Evolutionary conservation across 2,888 invertebrate species (phyloP).

Genomic region (Cantharis rustica): DNA sequence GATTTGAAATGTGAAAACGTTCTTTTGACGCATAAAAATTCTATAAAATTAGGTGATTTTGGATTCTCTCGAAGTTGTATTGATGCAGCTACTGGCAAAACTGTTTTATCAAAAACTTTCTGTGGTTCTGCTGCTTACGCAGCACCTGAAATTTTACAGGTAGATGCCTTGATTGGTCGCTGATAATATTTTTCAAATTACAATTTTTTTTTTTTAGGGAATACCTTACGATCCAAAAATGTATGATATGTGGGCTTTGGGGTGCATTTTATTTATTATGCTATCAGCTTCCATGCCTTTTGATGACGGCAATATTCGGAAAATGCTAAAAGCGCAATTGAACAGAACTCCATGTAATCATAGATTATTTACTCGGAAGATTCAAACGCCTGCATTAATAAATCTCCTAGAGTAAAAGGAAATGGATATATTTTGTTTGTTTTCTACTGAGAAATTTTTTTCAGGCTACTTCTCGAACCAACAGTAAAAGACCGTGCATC

Average conservation of each 20-base stretch:
- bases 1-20: conserved; percentile 74
- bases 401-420: conserved; percentile 37
- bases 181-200: neutral
- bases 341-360: conserved; percentile 39
- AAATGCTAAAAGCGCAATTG: conserved; percentile 62
- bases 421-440: neutral
- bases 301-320: conserved; percentile 63
- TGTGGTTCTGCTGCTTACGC: conserved; percentile 72
- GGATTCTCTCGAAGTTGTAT: conserved; percentile 63
- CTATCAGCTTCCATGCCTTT: conserved; percentile 67
- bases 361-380: conserved; percentile 32
- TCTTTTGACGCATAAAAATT: conserved; percentile 55
- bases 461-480: conserved; percentile 59
- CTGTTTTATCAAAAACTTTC: conserved; percentile 62
- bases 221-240: conserved; percentile 61
- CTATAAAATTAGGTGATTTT: conserved; percentile 65
- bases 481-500: conserved; percentile 57
- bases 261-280: conserved; percentile 68
- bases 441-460: conserved; percentile 16
- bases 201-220: conserved; percentile 48
- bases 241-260: conserved; percentile 69
- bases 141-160: conserved; percentile 69
- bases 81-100: conserved; percentile 50
- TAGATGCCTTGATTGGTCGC: conserved; percentile 16
- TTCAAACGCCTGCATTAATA: conserved; percentile 19